Conservation (phyloP, 2,888 invertebrate species). For the Nomada hirtipes region DNA sequence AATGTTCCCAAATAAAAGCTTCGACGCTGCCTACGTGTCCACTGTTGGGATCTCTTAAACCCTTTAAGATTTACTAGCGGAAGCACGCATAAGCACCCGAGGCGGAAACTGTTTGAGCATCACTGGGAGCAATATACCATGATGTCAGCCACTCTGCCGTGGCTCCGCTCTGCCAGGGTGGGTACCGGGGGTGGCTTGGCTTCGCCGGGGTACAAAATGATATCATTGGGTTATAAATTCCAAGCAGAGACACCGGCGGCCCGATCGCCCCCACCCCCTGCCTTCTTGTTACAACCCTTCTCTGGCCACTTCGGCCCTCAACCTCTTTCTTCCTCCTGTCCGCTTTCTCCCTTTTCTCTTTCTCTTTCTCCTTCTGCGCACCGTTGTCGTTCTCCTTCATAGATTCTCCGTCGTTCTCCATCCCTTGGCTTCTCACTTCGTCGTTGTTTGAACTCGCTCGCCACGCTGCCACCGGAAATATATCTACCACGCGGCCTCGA, state of each 20-base stretch:
- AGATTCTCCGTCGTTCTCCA: constrained; percentile 72
- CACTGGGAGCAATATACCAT: constrained; percentile 84
- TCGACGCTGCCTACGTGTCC: neutral
- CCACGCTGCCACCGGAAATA: constrained; percentile 74
- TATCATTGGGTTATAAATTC: constrained; percentile 84
- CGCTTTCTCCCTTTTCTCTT: constrained; percentile 87
- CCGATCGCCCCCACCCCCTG: constrained; percentile 76
- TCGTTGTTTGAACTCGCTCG: constrained; percentile 64
- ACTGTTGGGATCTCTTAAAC: constrained; percentile 51
- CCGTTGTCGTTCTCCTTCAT: constrained; percentile 60
- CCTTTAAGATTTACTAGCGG: constrained; percentile 65
- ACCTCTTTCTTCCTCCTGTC: constrained; percentile 88
- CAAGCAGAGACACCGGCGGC: constrained; percentile 82
- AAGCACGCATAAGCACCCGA: constrained; percentile 52
- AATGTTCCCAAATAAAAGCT: neutral
- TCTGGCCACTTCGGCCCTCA: constrained; percentile 75
- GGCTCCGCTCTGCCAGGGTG: constrained; percentile 74
- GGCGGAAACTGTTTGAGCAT: constrained; percentile 81
- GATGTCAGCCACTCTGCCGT: constrained; percentile 81
- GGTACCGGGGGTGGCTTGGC: constrained; percentile 80
- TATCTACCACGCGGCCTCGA: constrained; percentile 76
- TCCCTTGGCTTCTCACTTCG: constrained; percentile 68
- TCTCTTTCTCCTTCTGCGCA: constrained; percentile 84
- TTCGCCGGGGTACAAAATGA: constrained; percentile 83
- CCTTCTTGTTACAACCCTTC: constrained; percentile 78